Evolutionary conservation across 2,113 vertebrate genomes (phyloP).

Genomic region (Forbesichthys papilliferus): DNA sequence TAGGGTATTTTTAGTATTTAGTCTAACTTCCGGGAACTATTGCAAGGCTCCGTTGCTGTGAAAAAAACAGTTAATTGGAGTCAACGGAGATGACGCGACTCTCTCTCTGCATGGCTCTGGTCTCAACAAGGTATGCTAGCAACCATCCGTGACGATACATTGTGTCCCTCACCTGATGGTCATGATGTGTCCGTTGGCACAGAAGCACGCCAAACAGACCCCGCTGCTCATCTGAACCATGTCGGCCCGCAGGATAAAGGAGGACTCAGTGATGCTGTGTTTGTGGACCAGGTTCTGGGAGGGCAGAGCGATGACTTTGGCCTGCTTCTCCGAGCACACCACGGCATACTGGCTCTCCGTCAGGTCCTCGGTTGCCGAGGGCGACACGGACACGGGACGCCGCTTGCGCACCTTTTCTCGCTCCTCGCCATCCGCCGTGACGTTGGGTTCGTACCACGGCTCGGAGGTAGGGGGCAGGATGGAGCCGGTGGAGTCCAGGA

Average conservation of each 20-base stretch:
- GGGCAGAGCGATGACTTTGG: conserved; percentile 94
- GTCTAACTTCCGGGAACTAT: no score
- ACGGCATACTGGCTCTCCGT: conserved; percentile 94
- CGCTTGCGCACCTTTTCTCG: conserved; percentile 89
- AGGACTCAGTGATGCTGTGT: conserved; percentile 97
- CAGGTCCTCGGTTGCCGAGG: conserved; percentile 94
- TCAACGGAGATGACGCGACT: no score
- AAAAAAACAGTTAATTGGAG: no score
- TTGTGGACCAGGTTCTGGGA: conserved; percentile 94
- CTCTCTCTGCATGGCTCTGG: no score
- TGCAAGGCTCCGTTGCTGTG: no score
- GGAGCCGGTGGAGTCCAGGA: conserved; percentile 88
- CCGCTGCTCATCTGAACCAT: conserved; percentile 88
- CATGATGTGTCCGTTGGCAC: conserved; percentile 99
- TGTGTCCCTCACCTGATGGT: conserved; percentile 87
- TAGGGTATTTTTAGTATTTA: no score
- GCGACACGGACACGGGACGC: conserved; percentile 93
- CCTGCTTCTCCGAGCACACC: conserved; percentile 98
- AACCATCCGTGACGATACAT: neutral
- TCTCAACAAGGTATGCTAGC: no score
- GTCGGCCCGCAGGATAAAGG: conserved; percentile 94
- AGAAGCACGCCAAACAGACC: conserved; percentile 94
- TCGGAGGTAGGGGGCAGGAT: conserved; percentile 84
- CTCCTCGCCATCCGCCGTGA: conserved; percentile 91
- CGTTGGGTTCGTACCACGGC: conserved; percentile 89